phyloP scores from a whole-genome alignment of 2,113 vertebrate species.

The Colius striatus region DNA sequence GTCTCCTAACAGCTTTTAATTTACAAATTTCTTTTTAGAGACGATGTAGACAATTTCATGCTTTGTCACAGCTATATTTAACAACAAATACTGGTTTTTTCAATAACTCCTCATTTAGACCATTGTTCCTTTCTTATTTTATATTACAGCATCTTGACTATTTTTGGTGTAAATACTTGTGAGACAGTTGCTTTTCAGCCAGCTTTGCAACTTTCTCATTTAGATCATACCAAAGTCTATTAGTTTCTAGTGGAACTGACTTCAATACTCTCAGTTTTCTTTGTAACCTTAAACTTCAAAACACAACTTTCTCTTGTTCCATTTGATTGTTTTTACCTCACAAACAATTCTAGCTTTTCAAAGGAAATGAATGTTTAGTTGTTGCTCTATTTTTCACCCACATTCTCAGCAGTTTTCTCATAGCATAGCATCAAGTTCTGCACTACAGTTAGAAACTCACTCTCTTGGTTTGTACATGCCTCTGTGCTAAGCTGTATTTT shows the following conservation, averaged over 20 bases:
- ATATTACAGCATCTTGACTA: not conserved
- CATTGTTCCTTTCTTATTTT: not conserved
- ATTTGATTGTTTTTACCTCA: not conserved
- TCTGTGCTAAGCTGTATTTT: not conserved
- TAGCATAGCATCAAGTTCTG: not conserved
- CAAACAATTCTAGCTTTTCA: not conserved
- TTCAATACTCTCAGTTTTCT: not conserved
- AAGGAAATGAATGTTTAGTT: not conserved
- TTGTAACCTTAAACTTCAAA: not conserved
- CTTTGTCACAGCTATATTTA: not conserved
- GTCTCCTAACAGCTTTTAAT: not conserved
- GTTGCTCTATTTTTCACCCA: not conserved
- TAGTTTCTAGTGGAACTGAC: not conserved
- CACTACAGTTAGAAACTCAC: not conserved
- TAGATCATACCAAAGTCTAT: not conserved
- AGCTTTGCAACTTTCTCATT: not conserved
- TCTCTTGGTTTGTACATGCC: not conserved
- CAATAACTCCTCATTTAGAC: not conserved
- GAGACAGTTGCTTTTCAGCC: not conserved
- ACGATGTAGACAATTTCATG: not conserved
- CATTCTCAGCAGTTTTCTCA: not conserved
- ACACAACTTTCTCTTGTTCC: not conserved
- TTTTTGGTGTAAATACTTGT: not conserved
- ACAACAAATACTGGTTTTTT: not conserved
- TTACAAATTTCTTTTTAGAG: not conserved